These are phyloP conservation scores for Gadus macrocephalus DNA, from an alignment of 2,113 vertebrate species.

Conservation along the genomic window DNA sequence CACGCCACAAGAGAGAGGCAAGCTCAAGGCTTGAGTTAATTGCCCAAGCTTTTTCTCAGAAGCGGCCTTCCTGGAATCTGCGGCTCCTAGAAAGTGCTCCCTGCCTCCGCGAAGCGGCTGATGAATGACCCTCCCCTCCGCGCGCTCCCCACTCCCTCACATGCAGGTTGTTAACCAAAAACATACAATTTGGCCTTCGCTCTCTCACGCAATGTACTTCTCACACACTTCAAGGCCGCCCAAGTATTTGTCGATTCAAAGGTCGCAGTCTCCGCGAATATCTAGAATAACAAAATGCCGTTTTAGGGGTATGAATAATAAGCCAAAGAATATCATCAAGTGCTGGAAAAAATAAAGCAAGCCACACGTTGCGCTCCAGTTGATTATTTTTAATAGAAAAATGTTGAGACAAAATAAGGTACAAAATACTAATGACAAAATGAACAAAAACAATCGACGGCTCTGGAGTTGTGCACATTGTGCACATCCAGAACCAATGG, in stretches of 20 bases:
- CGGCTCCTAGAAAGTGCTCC: constrained; percentile 73
- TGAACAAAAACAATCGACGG: constrained; percentile 52
- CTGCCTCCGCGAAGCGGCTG: constrained; percentile 73
- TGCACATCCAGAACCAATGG: constrained; percentile 35
- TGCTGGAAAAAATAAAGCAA: not conserved
- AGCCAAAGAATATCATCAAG: constrained; percentile 8
- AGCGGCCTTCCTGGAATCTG: constrained; percentile 70
- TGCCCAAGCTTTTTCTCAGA: constrained; percentile 77
- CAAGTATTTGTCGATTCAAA: constrained; percentile 43
- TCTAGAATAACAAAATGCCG: constrained; percentile 41
- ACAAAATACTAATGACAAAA: constrained; percentile 42
- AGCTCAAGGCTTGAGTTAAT: constrained; percentile 77
- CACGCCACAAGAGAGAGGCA: constrained; percentile 33
- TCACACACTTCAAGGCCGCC: constrained; percentile 40
- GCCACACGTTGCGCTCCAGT: constrained; percentile 13
- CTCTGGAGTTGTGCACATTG: constrained; percentile 27
- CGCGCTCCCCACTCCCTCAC: constrained; percentile 61
- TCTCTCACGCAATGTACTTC: constrained; percentile 27
- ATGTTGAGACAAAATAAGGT: constrained; percentile 70
- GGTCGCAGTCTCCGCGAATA: constrained; percentile 28
- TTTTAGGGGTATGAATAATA: not conserved
- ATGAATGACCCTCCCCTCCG: constrained; percentile 65
- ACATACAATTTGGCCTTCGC: constrained; percentile 36
- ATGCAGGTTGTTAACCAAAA: constrained; percentile 60
- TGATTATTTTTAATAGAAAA: constrained; percentile 67